These are phyloP conservation scores for Apeltes quadracus DNA, from an alignment of 2,113 vertebrate species.

Conservation along the genomic window DNA sequence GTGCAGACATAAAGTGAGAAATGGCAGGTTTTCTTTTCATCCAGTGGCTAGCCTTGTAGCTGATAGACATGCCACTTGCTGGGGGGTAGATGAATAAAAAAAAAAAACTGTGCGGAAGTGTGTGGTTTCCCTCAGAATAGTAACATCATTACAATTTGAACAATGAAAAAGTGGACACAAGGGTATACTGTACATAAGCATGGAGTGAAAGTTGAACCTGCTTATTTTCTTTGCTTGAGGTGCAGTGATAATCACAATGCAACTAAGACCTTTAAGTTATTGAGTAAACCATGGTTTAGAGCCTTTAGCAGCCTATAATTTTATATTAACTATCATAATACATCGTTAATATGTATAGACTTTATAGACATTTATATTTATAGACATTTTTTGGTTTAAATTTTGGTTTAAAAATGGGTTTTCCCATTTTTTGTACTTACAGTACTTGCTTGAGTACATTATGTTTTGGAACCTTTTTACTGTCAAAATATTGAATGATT, in stretches of 20 bases:
- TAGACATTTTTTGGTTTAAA: background rate
- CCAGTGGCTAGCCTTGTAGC: conserved; percentile 16
- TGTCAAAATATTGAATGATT: background rate
- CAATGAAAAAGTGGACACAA: background rate
- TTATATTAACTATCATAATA: background rate
- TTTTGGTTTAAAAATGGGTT: background rate
- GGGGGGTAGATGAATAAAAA: background rate
- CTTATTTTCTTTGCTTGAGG: background rate
- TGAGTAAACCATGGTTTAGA: background rate
- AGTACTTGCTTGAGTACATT: background rate
- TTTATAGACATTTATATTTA: background rate
- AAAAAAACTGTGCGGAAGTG: background rate
- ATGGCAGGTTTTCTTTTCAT: conserved; percentile 47
- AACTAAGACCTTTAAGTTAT: background rate
- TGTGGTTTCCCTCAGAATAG: conserved; percentile 4
- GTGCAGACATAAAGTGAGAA: conserved; percentile 35
- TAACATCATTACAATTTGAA: background rate
- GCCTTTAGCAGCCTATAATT: background rate
- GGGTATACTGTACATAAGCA: background rate
- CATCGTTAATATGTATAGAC: background rate
- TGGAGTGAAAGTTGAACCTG: background rate
- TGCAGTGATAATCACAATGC: background rate
- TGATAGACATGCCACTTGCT: conserved; percentile 2
- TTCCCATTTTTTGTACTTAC: background rate
- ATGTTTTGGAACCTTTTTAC: background rate